Base-by-base conservation (phyloP, 1,140 invertebrate genomes). In the Frieseomelitta varia region DNA sequence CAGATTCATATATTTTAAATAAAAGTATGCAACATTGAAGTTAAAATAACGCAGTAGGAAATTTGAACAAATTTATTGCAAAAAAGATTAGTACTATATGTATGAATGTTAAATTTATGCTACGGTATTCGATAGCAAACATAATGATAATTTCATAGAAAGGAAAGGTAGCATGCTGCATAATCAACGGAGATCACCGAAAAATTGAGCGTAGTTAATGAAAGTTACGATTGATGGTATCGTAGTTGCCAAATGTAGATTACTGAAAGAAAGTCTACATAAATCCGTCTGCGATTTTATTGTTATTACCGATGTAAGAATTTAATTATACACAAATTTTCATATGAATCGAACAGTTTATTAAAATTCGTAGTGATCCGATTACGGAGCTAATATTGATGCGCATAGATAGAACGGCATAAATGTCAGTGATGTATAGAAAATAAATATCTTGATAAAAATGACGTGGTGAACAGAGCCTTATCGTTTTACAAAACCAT, bases 391-490 rank as follows among this genome's bases (percentile, higher is more conserved):
- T 85, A 63, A 83, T 82, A 83, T 79, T 34, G 68, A 77, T 24
- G 61, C 56, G 55, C 24, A 63, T 75, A 65, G 55, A 51, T 77
- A 82, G 65, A 81, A 84, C 84, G 78, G 72, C 78, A 74, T 84
- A 79, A 84, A 80, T 85, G 84, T 86, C 61, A 88, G 84, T 81
- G 87, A 74, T 86, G 68, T 80, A 77, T 79, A 72, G 73, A 72
- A 86, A 87, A 86, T 90, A 90, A 91, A 90, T 91, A 79, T 89
- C 79, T 74, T 79, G 85, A 85, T 79, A 87, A 92, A 92, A 93
- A 93, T 92, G 91, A 92, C 91, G 91, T 91, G 87, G 91, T 93
- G 89, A 92, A 87, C 88, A 86, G 76, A 85, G 55, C 71, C 61
- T 86, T 85, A 83, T 81, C 88, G 27, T 83, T 87, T 88, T 80